Evolutionary conservation across 1,140 invertebrate species (phyloP), one percentile per base, ranked within the genome.

Genomic region (Pristionchus pacificus): DNA sequence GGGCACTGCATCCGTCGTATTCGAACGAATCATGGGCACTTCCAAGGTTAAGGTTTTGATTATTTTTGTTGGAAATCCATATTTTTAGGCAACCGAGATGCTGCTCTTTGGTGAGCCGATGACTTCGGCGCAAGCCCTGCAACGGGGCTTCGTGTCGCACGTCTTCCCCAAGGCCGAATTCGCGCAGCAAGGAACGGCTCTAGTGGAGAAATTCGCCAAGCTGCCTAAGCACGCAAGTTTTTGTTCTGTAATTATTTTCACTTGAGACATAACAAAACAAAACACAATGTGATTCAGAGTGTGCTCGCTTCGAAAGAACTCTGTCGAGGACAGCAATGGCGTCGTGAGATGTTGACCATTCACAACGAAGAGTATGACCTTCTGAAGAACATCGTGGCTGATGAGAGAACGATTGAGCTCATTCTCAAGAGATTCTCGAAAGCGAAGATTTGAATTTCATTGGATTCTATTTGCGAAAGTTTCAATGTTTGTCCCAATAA

Each of bases 71-170:
- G n/a, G n/a, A 27, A 27, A 70, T 13, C 19, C 13, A 6, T 68
- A 55, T 65, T 58, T 32, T 31, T 32, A 73, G 63, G 74, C 74
- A 2, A 38, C 32, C n/a, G 75, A 73, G 32, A 74, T 77, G 60
- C 28, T 67, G 15, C 57, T 77, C 2, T 77, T 76, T 28, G 59
- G 55, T 19, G 75, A 76, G 57, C 30, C 67, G 25, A 29, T 75
- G 10, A 62, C n/a, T 28, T 64, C 74, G 2, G 25, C 33, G 6
- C 65, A 75, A 31, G 74, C 74, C 13, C 33, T 55, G 10, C 6
- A 30, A 62, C 13, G 19, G 30, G 74, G 74, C 13, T 62, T 77
- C n/a, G 67, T 77, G 15, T 31, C 58, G 32, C 33, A 38, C 19
- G 58, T 77, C 25, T 28, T 77, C 31, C 74, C 58, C 29, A 55